phyloP scores from a whole-genome alignment of 2,113 vertebrate species.

The Danionella cerebrum region DNA sequence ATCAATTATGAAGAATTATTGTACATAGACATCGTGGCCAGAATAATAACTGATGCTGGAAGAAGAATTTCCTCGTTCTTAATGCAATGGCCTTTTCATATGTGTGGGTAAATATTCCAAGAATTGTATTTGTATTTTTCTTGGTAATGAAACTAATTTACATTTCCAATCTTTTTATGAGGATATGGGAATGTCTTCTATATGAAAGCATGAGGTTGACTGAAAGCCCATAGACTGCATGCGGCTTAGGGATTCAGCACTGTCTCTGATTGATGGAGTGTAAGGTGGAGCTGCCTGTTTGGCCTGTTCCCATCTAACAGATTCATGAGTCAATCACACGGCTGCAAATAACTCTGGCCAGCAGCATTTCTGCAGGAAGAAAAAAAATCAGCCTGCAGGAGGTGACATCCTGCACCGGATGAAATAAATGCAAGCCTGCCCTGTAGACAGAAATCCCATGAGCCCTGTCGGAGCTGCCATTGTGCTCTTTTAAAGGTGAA shows the following conservation, averaged over 20 bases:
- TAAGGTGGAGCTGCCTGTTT: slow-evolving; percentile 37
- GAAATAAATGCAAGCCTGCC: slow-evolving; percentile 33
- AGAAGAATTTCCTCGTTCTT: background rate
- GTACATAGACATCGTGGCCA: too few species aligned
- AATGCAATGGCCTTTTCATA: background rate
- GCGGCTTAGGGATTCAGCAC: slow-evolving; percentile 1
- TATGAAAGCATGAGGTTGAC: background rate
- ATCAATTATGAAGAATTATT: too few species aligned
- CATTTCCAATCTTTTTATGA: background rate
- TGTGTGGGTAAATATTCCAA: background rate
- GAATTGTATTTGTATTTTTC: background rate
- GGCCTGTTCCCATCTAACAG: slow-evolving; percentile 42
- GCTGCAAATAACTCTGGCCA: slow-evolving; percentile 44
- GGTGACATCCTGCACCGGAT: slow-evolving; percentile 31
- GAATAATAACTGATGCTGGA: too few species aligned
- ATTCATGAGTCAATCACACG: slow-evolving; percentile 48
- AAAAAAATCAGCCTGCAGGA: slow-evolving; percentile 25
- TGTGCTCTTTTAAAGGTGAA: slow-evolving; percentile 40
- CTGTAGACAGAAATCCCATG: slow-evolving; percentile 33
- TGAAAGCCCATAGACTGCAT: background rate
- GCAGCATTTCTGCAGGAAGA: slow-evolving; percentile 31
- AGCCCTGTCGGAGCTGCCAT: slow-evolving; percentile 21
- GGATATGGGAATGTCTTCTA: background rate
- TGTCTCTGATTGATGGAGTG: slow-evolving; percentile 39
- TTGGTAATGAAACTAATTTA: background rate